Evolutionary conservation across 2,888 invertebrate genomes (phyloP), one percentile per base, ranked within the genome.

Genomic region (Zonitis immaculata): DNA sequence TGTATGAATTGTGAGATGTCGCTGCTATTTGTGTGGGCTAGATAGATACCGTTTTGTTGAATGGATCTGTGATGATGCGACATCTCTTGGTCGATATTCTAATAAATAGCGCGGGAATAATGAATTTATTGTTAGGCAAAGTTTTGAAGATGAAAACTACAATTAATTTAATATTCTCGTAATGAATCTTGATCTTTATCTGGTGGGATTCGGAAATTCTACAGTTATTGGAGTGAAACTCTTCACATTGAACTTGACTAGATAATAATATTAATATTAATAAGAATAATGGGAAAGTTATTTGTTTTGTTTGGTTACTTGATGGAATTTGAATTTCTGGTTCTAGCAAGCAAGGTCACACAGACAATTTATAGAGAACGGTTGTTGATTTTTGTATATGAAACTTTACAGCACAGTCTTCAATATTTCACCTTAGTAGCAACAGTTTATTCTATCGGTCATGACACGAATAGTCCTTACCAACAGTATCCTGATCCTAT

Each of bases 391-490:
- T n/a, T n/a, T n/a, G n/a, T n/a, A n/a, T n/a, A n/a, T n/a, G n/a
- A n/a, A n/a, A n/a, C n/a, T n/a, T n/a, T n/a, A n/a, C n/a, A n/a
- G n/a, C n/a, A n/a, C n/a, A 56, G 55, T 56, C 60, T 57, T 54
- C 57, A 54, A 56, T n/a, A n/a, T n/a, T 52, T 53, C 56, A 55
- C 52, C 53, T 56, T 52, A 64, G 39, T 39, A 11, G 18, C 5
- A 39, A n/a, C 20, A 20, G 39, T 39, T 22, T 22, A 39, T 39
- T 39, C 18, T 64, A 55, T 62, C 59, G 62, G 65, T 59, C 66
- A 69, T 69, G 68, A 62, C 65, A 62, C 62, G 66, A n/a, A n/a
- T n/a, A n/a, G n/a, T n/a, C 55, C 60, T 66, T 49, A 63, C 61
- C 59, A 28, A 49, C 25, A 32, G 44, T 8, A 47, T 57, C 45